Percentiles rank a stretch among this genome's conserved stretches.
phyloP scores from a whole-genome alignment of 2,888 invertebrate genomes.

The Cepaea hortensis region DNA sequence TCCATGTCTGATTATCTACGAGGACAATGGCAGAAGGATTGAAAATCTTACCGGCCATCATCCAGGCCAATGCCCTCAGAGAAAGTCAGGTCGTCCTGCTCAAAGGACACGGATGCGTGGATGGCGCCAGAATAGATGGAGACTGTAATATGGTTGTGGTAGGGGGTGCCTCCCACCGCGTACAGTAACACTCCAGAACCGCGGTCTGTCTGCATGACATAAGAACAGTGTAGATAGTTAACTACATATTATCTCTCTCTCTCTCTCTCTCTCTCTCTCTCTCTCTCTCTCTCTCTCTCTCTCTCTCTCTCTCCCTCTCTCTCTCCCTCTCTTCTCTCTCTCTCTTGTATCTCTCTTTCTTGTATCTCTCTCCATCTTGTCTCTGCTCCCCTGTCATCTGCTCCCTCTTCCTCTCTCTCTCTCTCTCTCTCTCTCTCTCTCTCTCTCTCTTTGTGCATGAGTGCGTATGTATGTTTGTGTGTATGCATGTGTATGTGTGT shows the following conservation, averaged over 20 bases:
- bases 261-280: constrained; percentile 1
- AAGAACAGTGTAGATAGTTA: background rate
- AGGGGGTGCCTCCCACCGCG: constrained; percentile 89
- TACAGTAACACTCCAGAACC: constrained; percentile 94
- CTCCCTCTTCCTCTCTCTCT: background rate
- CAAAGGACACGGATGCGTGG: constrained; percentile 91
- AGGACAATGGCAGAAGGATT: background rate
- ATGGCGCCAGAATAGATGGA: constrained; percentile 87
- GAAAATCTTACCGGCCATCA: constrained; percentile 68
- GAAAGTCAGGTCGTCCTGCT: constrained; percentile 82
- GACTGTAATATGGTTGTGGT: constrained; percentile 92
- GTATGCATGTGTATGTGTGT: no score
- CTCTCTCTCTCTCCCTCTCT: background rate
- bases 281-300: background rate
- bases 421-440: background rate
- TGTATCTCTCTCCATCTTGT: background rate
- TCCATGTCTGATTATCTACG: no score
- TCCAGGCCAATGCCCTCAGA: constrained; percentile 72
- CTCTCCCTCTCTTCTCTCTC: background rate
- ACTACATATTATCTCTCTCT: background rate
- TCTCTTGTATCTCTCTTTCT: background rate
- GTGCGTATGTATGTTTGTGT: no score
- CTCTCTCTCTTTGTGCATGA: no score
- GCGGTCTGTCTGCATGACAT: constrained; percentile 85
- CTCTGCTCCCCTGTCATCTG: background rate